Base-by-base conservation (phyloP, 35 echinoderm and acorn worm genomes). In the Apostichopus parvimensis region DNA sequence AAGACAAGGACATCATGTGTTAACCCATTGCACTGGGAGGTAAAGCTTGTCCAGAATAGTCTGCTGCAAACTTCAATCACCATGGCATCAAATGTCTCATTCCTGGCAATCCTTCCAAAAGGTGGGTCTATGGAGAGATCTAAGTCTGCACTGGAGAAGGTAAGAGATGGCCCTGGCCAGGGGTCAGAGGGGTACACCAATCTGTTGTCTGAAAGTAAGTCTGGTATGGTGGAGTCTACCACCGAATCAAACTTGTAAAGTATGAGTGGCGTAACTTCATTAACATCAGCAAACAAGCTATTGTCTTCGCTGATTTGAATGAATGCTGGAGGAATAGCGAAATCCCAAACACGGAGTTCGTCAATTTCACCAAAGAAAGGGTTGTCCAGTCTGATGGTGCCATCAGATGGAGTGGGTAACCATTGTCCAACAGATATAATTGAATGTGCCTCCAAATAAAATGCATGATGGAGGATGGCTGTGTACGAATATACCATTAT, bases 381-480 rank as follows among this genome's bases (percentile, higher is more conserved):
- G 52, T 79, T 86, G 14, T 93, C 77, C 6, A 98, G 77, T 15
- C 66, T 58, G 24, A 87, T 86, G 17, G 80, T 52, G 17, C 85
- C 56, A 70, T 93, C 83, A 13, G 76, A 62, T 57, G 96, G 94
- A 62, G 78, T 68, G 22, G 89, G 68, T 26, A 95, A 72, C 89
- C 94, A 94, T 55, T 98, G 96, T 70, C 96, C 96, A 79, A 98
- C 64, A 59, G 96, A 93, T 64, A 98, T 79, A 4, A 93, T 83
- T 20, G 82, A 78, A 73, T 91, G 71, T 56, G 54, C 72, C 70
- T 87, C 34, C 34, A 95, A 86, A 12, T 15, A 15, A 88, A 28
- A 53, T 53, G 64, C 60, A 8, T 57, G 25, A 20, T 71, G 6
- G 55, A 93, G 34, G 12, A 90, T 71, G 8, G 87, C 54, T 18